A percentile compares a stretch with the other conserved stretches of the same genome.
phyloP scores from a whole-genome alignment of 2,888 invertebrate species.

The Sipha maydis region DNA sequence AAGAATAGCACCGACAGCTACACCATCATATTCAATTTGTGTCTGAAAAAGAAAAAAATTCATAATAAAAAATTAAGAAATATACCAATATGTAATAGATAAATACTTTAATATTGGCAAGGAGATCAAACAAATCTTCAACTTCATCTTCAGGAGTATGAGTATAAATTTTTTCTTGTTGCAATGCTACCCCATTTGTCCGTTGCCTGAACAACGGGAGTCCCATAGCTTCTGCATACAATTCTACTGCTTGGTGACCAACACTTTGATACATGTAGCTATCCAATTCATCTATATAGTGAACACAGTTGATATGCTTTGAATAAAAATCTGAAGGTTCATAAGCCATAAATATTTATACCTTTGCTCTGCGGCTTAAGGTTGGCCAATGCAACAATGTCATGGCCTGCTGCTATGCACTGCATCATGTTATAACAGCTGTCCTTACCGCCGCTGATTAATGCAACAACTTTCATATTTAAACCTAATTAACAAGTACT shows the following conservation, averaged over 20 bases:
- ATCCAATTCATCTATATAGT: constrained; percentile 85
- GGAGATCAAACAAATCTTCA: constrained; percentile 90
- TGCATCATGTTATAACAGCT: constrained; percentile 99
- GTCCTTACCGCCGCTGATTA: constrained; percentile 98
- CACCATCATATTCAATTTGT: constrained; percentile 84
- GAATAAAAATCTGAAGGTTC: background rate
- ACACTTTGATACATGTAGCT: constrained; percentile 99
- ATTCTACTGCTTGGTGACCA: constrained; percentile 91
- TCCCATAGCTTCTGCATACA: constrained; percentile 93
- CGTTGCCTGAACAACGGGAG: constrained; percentile 87
- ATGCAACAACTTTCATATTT: constrained; percentile 86
- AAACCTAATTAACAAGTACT: constrained; percentile 8
- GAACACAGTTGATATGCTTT: constrained; percentile 60
- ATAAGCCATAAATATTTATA: constrained; percentile 67
- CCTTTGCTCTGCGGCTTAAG: constrained; percentile 87
- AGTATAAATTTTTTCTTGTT: constrained; percentile 81
- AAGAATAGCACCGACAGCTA: constrained; percentile 96
- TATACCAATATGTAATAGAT: background rate
- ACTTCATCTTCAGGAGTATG: constrained; percentile 93
- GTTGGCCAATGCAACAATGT: constrained; percentile 95
- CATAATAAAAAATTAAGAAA: constrained; percentile 64
- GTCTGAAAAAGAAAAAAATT: constrained; percentile 64
- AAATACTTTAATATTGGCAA: constrained; percentile 79
- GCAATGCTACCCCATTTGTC: constrained; percentile 86
- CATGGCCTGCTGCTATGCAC: constrained; percentile 94